Percentiles rank a stretch among this genome's conserved stretches.
These are phyloP conservation scores for Phylloscopus trochiloides DNA, from an alignment of 2,113 vertebrate genomes.

Conservation along the genomic window DNA sequence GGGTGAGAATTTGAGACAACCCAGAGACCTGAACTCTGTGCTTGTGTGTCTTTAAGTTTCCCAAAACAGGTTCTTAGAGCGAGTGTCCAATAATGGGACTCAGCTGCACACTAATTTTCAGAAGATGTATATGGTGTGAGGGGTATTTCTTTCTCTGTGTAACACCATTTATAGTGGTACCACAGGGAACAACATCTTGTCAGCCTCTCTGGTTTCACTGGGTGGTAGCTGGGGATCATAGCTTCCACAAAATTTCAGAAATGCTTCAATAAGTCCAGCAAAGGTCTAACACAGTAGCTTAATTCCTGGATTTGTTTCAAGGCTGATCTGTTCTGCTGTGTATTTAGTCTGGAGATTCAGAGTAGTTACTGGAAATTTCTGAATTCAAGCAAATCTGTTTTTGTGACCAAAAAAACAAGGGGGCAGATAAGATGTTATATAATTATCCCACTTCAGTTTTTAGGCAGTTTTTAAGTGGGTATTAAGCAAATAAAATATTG, in stretches of 20 bases:
- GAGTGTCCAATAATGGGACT: background rate
- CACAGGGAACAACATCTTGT: background rate
- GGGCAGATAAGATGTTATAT: background rate
- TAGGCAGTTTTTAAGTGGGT: background rate
- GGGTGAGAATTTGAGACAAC: background rate
- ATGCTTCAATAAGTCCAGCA: background rate
- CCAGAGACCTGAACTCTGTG: background rate
- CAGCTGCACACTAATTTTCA: background rate
- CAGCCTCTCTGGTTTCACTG: background rate
- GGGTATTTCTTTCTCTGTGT: background rate
- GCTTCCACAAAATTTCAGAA: background rate
- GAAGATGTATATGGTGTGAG: background rate
- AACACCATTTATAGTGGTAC: background rate
- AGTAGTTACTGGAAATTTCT: background rate
- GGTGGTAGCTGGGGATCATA: background rate
- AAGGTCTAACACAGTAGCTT: background rate
- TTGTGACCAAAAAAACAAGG: background rate
- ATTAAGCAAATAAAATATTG: background rate
- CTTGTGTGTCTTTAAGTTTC: background rate
- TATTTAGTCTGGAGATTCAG: background rate
- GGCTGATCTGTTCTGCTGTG: background rate
- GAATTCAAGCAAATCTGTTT: background rate
- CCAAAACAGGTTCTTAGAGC: background rate
- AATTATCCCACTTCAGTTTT: background rate
- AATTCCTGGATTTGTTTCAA: background rate